Base-by-base conservation (phyloP, 2,113 vertebrate genomes). In the Galeopterus variegatus region DNA sequence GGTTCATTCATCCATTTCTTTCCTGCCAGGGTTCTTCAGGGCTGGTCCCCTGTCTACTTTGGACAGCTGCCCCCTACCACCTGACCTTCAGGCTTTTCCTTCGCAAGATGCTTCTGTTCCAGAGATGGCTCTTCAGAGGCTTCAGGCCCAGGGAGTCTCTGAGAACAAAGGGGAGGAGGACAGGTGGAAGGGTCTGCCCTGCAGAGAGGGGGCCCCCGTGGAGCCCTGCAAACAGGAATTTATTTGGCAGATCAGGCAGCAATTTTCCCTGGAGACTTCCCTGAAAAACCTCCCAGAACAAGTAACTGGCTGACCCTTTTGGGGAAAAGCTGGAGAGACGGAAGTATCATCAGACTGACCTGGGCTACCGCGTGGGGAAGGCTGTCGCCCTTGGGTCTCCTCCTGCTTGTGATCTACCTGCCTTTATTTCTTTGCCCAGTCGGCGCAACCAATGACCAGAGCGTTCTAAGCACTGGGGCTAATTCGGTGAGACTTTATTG, bases 401-500 rank as follows among this genome's bases (percentile, higher is more conserved):
- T 65, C 69, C 60, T 52, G 69, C 80, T 60, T 11, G 0, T 75
- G 1, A 24, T 28, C 13, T 10, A 36, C 33, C 17, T 19, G n/a
- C 62, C 75, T 67, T 33, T 14, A 54, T 24, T 33, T 19, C 21
- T 9, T 92, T 94, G 82, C 54, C 58, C 56, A 65, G 91, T n/a
- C 19, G 62, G 82, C 28, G 33, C 73, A 33, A 72, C n/a, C 56
- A 96, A 67, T 36, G 89, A 96, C 18, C 93, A 97, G 85, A 73
- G 12, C 67, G 9, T 83, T 50, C 62, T 84, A 64, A 13, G 31
- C 15, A 36, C 28, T 9, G 58, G 9, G 19, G 94, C 70, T 93
- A 95, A 80, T 54, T 87, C 31, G 0, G 41, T 26, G 94, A 95
- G 69, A 60, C 95, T 97, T 97, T 97, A 96, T 96, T 98, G 58